These are phyloP conservation scores for Bacillus rossius DNA, from an alignment of 1,140 invertebrate species.

Conservation along the genomic window DNA sequence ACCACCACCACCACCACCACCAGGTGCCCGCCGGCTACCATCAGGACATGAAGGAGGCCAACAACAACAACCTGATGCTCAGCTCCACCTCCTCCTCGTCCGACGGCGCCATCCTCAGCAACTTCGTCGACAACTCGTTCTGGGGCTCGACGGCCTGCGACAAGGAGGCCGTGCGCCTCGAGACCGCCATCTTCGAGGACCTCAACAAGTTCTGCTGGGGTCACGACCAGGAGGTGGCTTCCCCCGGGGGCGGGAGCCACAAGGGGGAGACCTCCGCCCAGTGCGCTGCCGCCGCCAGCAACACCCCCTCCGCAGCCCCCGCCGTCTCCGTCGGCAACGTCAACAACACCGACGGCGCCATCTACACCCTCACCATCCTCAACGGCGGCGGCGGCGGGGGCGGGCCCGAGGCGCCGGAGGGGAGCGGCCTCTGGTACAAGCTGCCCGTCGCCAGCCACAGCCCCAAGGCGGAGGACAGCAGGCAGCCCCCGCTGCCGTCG, in stretches of 20 bases:
- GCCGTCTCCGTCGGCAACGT: constrained; percentile 30
- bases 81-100: background rate
- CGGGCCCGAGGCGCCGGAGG: constrained; percentile 13
- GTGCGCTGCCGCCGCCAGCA: constrained; percentile 37
- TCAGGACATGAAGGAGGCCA: constrained; percentile 57
- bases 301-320: constrained; percentile 42
- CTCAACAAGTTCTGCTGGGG: constrained; percentile 73
- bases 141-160: constrained; percentile 16
- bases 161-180: constrained; percentile 43
- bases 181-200: constrained; percentile 69
- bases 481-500: background rate
- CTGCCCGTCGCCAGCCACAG: too few species aligned
- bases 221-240: constrained; percentile 5
- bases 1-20: constrained; percentile 20
- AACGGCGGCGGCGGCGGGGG: constrained; percentile 43
- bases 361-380: constrained; percentile 50
- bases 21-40: constrained; percentile 26
- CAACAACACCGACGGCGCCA: constrained; percentile 49
- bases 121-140: constrained; percentile 19
- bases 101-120: constrained; percentile 1
- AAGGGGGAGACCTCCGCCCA: constrained; percentile 37
- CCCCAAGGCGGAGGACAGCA: background rate
- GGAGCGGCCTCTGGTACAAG: background rate
- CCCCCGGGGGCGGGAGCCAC: background rate
- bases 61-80: constrained; percentile 49